These are phyloP conservation scores for Heliconius cydno DNA, from an alignment of 2,888 invertebrate genomes.

Conservation along the genomic window DNA sequence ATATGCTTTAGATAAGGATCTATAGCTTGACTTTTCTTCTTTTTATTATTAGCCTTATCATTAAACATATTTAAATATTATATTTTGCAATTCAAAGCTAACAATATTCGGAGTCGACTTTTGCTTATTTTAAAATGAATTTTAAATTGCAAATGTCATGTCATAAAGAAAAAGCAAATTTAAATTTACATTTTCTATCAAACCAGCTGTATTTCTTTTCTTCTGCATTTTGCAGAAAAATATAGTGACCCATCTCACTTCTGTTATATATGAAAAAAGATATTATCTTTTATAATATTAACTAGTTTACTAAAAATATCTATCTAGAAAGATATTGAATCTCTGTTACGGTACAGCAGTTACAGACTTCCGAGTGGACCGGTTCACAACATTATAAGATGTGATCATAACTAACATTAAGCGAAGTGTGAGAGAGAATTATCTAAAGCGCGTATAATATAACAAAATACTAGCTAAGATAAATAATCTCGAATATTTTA, in stretches of 20 bases:
- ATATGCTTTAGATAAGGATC: slow-evolving; percentile 25
- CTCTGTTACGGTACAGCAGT: not conserved
- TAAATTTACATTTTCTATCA: not conserved
- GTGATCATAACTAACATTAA: slow-evolving; percentile 18
- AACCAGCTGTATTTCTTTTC: slow-evolving; percentile 2
- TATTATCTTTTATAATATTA: too few relatives aligned
- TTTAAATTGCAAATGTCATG: slow-evolving; percentile 6
- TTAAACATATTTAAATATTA: slow-evolving; percentile 12
- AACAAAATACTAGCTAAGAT: slow-evolving; percentile 40
- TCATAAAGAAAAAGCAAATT: not conserved
- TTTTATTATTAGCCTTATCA: slow-evolving; percentile 2
- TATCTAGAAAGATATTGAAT: slow-evolving; percentile 6
- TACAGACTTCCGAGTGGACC: slow-evolving; percentile 17
- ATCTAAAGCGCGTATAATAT: slow-evolving; percentile 20
- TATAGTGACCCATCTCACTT: not conserved
- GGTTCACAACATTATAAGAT: slow-evolving; percentile 22
- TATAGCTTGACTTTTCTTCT: slow-evolving; percentile 2
- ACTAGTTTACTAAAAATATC: not conserved
- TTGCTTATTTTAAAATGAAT: not conserved
- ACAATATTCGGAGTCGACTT: not conserved
- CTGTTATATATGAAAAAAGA: too few relatives aligned
- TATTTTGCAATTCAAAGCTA: not conserved
- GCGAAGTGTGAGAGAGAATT: slow-evolving; percentile 31
- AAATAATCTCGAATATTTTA: slow-evolving; percentile 42
- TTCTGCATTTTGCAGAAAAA: too few relatives aligned